Percentiles rank a stretch among this genome's conserved stretches.
phyloP scores from a whole-genome alignment of 2,888 invertebrate species.

The Luffia ferchaultella region DNA sequence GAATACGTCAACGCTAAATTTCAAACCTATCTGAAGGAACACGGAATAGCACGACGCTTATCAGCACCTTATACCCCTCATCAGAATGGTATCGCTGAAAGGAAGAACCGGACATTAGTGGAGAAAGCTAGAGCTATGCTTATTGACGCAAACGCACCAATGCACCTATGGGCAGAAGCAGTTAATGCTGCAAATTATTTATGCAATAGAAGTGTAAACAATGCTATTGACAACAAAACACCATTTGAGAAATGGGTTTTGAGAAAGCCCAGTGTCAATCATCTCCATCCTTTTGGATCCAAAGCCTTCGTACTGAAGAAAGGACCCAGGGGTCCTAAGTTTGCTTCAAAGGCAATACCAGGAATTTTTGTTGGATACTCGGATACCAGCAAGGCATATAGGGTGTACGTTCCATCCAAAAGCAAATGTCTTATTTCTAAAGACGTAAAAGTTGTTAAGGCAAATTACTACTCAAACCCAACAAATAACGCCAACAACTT shows the following conservation, averaged over 20 bases:
- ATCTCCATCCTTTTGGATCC: constrained; percentile 17
- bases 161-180: constrained; percentile 16
- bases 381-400: no score
- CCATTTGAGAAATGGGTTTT: constrained; percentile 22
- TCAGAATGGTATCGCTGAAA: constrained; percentile 20
- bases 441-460: no score
- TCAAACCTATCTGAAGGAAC: background rate
- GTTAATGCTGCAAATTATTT: constrained; percentile 14
- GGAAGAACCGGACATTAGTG: constrained; percentile 15
- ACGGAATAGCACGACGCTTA: constrained; percentile 1
- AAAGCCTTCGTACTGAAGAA: constrained; percentile 14
- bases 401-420: no score
- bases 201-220: constrained; percentile 16
- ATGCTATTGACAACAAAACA: constrained; percentile 16
- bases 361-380: constrained; percentile 12
- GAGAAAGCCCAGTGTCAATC: constrained; percentile 10
- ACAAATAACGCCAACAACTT: no score
- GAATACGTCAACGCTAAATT: background rate
- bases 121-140: constrained; percentile 14
- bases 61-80: constrained; percentile 18
- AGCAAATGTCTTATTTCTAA: no score
- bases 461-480: no score
- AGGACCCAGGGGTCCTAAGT: constrained; percentile 13
- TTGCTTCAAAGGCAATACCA: constrained; percentile 7
- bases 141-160: constrained; percentile 9